Evolutionary conservation across 2,888 invertebrate species (phyloP).

Genomic region (Synanthedon myopaeformis): DNA sequence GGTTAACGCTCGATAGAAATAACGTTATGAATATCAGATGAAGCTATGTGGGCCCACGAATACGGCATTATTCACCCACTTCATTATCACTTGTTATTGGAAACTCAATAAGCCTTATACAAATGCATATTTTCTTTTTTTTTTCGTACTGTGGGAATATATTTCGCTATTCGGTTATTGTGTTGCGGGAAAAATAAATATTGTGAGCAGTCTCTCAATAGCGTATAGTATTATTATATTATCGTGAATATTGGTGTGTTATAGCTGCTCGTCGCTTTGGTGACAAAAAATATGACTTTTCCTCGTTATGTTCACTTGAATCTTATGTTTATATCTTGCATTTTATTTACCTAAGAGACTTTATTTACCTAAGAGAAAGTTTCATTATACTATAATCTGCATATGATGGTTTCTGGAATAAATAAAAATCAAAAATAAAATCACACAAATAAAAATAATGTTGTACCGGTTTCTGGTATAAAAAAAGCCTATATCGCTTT

Average conservation of each 20-base stretch:
- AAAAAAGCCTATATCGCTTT: no score
- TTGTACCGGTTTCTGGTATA: no score
- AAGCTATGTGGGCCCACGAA: constrained; percentile 21
- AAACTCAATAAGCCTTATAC: constrained; percentile 36
- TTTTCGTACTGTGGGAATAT: constrained; percentile 12
- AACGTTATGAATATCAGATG: constrained; percentile 49
- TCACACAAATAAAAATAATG: no score
- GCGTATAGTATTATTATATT: constrained; percentile 23
- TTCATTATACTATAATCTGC: no score
- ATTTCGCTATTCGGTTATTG: constrained; percentile 24
- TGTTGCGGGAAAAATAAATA: constrained; percentile 30
- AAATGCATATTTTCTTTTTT: constrained; percentile 24
- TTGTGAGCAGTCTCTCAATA: constrained; percentile 13
- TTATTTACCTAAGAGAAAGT: no score
- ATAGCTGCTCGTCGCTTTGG: no score
- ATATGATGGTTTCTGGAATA: no score
- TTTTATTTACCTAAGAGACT: no score
- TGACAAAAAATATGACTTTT: no score
- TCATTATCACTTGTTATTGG: constrained; percentile 50
- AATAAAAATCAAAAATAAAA: no score
- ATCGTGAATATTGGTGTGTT: constrained; percentile 8
- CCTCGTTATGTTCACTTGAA: no score
- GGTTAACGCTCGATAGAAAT: constrained; percentile 27
- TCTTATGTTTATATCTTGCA: no score
- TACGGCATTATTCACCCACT: constrained; percentile 28